Evolutionary conservation across 2,113 vertebrate genomes (phyloP), one percentile per base, ranked within the genome.

Genomic region (Typhlomys cinereus): DNA sequence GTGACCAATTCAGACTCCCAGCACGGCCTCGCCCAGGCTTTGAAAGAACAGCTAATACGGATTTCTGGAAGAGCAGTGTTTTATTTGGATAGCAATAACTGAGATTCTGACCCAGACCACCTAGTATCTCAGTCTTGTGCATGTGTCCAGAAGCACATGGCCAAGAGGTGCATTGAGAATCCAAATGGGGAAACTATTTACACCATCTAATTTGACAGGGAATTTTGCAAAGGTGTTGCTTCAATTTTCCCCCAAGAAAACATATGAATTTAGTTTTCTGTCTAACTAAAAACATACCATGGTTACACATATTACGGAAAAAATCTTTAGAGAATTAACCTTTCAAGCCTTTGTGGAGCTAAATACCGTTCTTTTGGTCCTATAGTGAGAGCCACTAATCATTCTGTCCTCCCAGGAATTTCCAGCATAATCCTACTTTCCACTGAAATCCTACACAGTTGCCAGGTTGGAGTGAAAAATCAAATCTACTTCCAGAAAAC

Each of bases 61-160:
- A 73, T 86, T 93, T 96, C 84, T 89, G 92, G 86, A 89, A 86
- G 89, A 93, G 82, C 61, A 89, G n/a, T 94, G 88, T 93, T 96
- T 90, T 95, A 87, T 97, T 96, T 96, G 96, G 93, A 89, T 69
- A 90, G 31, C 25, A 95, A 74, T 96, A 90, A 95, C 71, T 96
- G 90, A 92, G 80, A 96, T 95, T 96, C 93, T 80, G 82, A 76
- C 54, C 67, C 83, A 86, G 96, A 94, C 95, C 95, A 97, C 94
- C 96, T 93, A 95, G 92, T 71, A 87, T 73, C 87, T 62, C 48
- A 83, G 71, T 41, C 6, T 5, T 41, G 7, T 25, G 27, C 80
- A 14, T 80, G 25, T 67, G n/a, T 91, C 88, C 85, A 88, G 80
- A 90, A 61, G 39, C 67, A 52, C 54, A 88, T 36, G 66, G 67